Percentiles rank a stretch among this genome's conserved stretches.
Conservation (phyloP, 2,113 vertebrate genomes). For the Colaptes auratus region DNA sequence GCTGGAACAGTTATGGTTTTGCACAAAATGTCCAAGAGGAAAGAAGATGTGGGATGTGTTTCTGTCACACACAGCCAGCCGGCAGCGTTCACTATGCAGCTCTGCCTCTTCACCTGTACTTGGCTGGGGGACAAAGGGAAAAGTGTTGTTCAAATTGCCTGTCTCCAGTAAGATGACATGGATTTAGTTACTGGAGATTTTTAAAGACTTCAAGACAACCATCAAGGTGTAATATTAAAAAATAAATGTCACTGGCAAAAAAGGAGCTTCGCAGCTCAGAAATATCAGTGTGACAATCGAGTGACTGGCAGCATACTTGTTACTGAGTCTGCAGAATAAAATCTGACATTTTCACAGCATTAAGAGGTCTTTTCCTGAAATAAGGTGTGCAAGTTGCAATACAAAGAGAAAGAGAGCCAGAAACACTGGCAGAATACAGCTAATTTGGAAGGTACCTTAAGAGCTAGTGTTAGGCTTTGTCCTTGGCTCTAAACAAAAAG, state of each 20-base stretch:
- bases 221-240: neutral
- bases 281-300: neutral
- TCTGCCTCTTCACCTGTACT: neutral
- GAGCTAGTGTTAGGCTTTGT: neutral
- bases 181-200: neutral
- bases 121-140: neutral
- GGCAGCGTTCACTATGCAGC: neutral
- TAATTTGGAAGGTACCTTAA: neutral
- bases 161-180: neutral
- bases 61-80: neutral
- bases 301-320: neutral
- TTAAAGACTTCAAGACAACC: neutral
- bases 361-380: neutral
- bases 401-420: neutral
- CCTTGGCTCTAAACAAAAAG: constrained; percentile 36
- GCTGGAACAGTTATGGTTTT: neutral
- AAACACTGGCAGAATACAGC: neutral
- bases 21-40: neutral
- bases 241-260: neutral
- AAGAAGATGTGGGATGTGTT: neutral
- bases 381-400: neutral
- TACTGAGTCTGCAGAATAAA: neutral
- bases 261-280: neutral
- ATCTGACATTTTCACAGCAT: neutral
- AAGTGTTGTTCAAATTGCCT: neutral